These are phyloP conservation scores for Corvus hawaiiensis DNA, from an alignment of 2,113 vertebrate species.

Conservation along the genomic window DNA sequence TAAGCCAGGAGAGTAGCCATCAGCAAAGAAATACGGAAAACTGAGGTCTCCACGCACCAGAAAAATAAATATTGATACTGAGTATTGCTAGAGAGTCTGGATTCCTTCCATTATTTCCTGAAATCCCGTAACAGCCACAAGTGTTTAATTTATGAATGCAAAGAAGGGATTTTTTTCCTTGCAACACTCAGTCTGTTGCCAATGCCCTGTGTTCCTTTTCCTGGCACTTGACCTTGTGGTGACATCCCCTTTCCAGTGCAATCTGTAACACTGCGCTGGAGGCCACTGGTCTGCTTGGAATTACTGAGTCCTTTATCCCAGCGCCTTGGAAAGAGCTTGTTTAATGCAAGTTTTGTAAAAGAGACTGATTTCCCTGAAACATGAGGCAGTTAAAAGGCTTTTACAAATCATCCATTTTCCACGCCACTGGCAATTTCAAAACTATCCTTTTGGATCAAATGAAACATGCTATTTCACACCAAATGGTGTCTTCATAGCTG, in stretches of 20 bases:
- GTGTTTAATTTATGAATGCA: background rate
- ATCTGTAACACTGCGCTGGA: background rate
- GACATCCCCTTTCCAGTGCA: background rate
- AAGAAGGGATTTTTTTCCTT: background rate
- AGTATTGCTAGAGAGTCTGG: background rate
- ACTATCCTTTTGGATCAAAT: background rate
- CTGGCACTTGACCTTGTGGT: background rate
- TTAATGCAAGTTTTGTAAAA: background rate
- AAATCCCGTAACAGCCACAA: background rate
- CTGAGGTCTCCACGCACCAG: background rate
- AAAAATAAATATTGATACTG: background rate
- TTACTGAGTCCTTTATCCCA: rapidly evolving
- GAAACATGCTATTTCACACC: background rate
- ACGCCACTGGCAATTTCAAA: background rate
- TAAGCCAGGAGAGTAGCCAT: background rate
- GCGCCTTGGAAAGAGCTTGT: background rate
- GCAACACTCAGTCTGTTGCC: rapidly evolving
- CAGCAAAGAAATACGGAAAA: background rate
- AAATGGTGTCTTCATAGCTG: background rate
- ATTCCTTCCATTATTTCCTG: background rate
- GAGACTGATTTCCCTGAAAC: background rate
- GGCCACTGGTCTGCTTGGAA: background rate
- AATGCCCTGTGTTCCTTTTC: background rate
- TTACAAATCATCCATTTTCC: background rate
- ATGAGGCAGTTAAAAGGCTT: background rate